These are phyloP conservation scores for Crenuchus spilurus DNA, from an alignment of 2,797 vertebrate species.

Conservation along the genomic window DNA sequence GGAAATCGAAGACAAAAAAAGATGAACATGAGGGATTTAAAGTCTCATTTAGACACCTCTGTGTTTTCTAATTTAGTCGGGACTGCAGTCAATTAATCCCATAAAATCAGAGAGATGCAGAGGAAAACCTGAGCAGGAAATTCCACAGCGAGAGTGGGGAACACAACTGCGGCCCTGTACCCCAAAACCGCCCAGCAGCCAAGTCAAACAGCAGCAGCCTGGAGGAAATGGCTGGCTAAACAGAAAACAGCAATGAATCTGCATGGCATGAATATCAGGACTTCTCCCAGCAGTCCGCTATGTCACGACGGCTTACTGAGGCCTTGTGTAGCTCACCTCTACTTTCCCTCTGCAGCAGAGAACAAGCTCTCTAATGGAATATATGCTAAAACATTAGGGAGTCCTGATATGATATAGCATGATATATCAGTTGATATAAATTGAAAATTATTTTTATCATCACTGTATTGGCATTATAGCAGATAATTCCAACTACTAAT, in stretches of 20 bases:
- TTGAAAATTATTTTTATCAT: too few species aligned
- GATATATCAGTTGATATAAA: too few species aligned
- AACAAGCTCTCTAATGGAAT: slow-evolving; percentile 63
- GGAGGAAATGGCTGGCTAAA: slow-evolving; percentile 86
- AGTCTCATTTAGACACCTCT: not conserved
- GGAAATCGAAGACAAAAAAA: slow-evolving; percentile 12
- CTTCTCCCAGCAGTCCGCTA: slow-evolving; percentile 81
- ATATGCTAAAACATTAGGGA: not conserved
- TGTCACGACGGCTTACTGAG: slow-evolving; percentile 83
- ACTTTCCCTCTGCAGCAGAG: slow-evolving; percentile 74
- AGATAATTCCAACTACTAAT: too few species aligned
- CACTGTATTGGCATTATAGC: too few species aligned
- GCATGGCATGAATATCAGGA: slow-evolving; percentile 84
- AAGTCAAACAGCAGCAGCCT: slow-evolving; percentile 92
- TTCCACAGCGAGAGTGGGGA: slow-evolving; percentile 83
- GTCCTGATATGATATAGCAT: too few species aligned
- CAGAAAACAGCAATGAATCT: slow-evolving; percentile 82
- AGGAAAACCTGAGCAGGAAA: slow-evolving; percentile 86
- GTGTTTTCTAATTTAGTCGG: slow-evolving; percentile 48
- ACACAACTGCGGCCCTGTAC: slow-evolving; percentile 91
- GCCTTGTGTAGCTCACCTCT: slow-evolving; percentile 81
- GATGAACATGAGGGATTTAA: slow-evolving; percentile 2
- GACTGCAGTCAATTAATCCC: slow-evolving; percentile 52
- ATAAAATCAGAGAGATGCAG: slow-evolving; percentile 64
- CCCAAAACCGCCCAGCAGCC: slow-evolving; percentile 75